phyloP scores from a whole-genome alignment of 2,888 invertebrate species.

The Caenorhabditis parvicauda region DNA sequence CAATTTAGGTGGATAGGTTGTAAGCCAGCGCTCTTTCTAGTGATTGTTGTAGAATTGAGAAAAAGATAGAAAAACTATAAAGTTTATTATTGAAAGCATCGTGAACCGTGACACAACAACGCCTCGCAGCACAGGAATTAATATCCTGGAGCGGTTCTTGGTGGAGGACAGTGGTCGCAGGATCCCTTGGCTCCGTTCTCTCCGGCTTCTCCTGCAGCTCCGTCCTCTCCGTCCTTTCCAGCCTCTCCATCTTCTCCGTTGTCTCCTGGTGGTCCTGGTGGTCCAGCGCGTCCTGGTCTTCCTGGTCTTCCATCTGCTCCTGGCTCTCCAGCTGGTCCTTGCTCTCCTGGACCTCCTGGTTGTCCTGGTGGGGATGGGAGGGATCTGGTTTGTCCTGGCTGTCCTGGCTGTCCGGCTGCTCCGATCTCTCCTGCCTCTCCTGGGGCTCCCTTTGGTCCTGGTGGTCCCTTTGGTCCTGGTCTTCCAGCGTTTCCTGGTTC shows the following conservation, averaged over 20 bases:
- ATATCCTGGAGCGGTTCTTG: conserved; percentile 43
- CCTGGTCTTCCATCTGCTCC: conserved; percentile 38
- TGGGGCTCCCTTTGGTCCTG: conserved; percentile 47
- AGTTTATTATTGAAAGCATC: no score
- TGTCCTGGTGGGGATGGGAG: conserved; percentile 38
- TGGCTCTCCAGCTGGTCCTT: conserved; percentile 36
- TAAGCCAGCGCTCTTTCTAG: no score
- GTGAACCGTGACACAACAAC: no score
- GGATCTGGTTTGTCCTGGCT: conserved; percentile 23
- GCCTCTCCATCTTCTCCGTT: conserved; percentile 44
- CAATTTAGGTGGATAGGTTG: no score
- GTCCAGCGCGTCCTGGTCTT: conserved; percentile 41
- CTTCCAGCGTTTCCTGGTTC: conserved; percentile 43
- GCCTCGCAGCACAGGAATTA: no score
- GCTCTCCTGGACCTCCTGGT: conserved; percentile 40
- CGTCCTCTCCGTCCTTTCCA: conserved; percentile 43
- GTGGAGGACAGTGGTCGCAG: conserved; percentile 47
- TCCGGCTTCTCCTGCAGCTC: conserved; percentile 42
- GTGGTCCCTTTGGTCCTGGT: conserved; percentile 42
- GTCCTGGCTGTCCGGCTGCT: conserved; percentile 46
- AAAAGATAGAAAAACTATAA: no score
- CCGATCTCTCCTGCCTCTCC: conserved; percentile 45
- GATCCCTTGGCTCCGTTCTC: conserved; percentile 40
- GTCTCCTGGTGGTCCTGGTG: conserved; percentile 44
- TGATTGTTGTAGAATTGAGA: no score